A percentile compares a stretch with the other conserved stretches of the same genome.
These are phyloP conservation scores for Propithecus coquereli DNA, from an alignment of 2,113 vertebrate species.

Conservation along the genomic window DNA sequence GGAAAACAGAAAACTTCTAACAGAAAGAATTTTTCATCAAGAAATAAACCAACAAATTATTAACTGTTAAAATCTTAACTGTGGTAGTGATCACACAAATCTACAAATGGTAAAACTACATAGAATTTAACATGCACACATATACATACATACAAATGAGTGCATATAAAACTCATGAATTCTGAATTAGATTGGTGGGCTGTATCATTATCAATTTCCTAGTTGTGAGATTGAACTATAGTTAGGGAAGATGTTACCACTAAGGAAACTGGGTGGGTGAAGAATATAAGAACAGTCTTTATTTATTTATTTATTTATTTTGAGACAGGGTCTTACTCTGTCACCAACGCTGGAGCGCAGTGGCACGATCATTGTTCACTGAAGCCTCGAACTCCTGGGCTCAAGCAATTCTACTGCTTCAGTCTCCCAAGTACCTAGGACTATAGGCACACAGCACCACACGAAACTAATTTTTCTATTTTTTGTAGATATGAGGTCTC, in stretches of 20 bases:
- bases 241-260: neutral
- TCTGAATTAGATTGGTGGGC: neutral
- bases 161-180: neutral
- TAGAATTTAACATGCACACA: neutral
- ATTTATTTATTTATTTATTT: no score
- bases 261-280: neutral
- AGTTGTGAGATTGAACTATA: neutral
- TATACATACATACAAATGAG: neutral
- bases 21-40: neutral
- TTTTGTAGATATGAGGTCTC: no score
- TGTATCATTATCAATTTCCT: neutral
- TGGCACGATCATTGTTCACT: no score
- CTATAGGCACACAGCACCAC: no score
- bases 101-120: neutral
- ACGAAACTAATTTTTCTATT: no score
- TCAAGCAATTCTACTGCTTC: no score
- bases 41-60: constrained; percentile 21
- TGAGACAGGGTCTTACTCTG: no score
- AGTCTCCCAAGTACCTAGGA: no score
- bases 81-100: neutral
- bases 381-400: no score
- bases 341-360: no score
- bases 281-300: neutral
- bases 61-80: neutral
- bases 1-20: neutral